phyloP scores from a whole-genome alignment of 1,140 invertebrate genomes.

The Neoseiulus cucumeris region DNA sequence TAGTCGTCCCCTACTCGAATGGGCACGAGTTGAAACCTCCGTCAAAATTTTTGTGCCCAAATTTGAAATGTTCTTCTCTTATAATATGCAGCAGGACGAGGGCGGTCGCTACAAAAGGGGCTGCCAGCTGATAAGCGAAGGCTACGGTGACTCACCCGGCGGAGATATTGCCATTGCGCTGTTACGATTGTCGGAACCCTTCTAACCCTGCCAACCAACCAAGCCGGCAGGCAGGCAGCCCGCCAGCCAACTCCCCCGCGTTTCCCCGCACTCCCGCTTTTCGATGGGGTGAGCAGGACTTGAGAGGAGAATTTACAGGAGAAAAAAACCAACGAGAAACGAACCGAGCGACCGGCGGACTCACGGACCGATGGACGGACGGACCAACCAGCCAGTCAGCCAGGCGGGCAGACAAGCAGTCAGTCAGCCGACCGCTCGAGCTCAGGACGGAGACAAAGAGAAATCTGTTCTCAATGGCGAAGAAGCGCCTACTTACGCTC shows the following conservation, averaged over 20 bases:
- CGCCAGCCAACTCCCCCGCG: neutral
- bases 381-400: neutral
- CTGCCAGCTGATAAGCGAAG: neutral
- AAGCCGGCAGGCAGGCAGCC: neutral
- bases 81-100: neutral
- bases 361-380: neutral
- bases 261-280: neutral
- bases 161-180: constrained; percentile 5
- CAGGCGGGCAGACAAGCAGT: neutral
- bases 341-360: neutral
- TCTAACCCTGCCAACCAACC: neutral
- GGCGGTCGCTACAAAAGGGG: no score
- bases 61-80: constrained; percentile 1
- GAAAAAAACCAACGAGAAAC: constrained; percentile 5
- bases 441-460: neutral
- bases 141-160: neutral
- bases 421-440: neutral
- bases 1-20: no score
- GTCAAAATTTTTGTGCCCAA: constrained; percentile 1
- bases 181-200: constrained; percentile 11
- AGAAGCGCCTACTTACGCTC: no score
- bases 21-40: neutral
- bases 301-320: constrained; percentile 7
- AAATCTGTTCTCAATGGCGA: no score
- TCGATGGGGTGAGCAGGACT: neutral